Percentiles rank a stretch among this genome's conserved stretches.
phyloP scores from a whole-genome alignment of 2,797 vertebrate genomes.

The Apogon hyalosoma region DNA sequence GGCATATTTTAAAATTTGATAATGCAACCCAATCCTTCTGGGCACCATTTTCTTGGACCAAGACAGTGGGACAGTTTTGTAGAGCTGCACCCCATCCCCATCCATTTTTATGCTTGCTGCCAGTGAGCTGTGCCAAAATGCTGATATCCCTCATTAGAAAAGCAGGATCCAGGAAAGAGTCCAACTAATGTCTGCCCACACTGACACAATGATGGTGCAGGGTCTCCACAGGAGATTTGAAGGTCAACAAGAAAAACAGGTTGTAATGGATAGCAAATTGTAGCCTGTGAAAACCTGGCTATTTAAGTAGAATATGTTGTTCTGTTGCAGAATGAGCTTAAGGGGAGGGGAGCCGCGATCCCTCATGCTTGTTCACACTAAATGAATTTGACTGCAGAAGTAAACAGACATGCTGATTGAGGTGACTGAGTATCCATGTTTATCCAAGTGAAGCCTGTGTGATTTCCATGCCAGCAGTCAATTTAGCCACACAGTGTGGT shows the following conservation, averaged over 20 bases:
- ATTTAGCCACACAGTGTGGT: conserved; percentile 34
- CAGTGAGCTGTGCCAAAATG: conserved; percentile 81
- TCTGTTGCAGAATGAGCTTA: conserved; percentile 44
- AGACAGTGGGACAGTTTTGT: conserved; percentile 72
- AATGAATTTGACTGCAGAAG: conserved; percentile 64
- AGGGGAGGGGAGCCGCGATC: conserved; percentile 46
- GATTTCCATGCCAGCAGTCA: conserved; percentile 57
- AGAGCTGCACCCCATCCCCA: conserved; percentile 66
- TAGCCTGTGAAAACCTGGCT: conserved; percentile 34
- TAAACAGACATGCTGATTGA: conserved; percentile 63
- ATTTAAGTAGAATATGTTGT: conserved; percentile 56
- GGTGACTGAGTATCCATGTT: conserved; percentile 58
- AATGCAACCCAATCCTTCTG: conserved; percentile 77
- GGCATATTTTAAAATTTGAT: conserved; percentile 80
- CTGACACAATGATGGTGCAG: conserved; percentile 64
- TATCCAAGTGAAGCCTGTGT: conserved; percentile 59
- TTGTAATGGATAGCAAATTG: conserved; percentile 62
- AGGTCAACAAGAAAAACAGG: conserved; percentile 77
- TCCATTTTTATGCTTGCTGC: conserved; percentile 77
- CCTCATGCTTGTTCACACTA: conserved; percentile 70
- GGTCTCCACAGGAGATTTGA: conserved; percentile 72
- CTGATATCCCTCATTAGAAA: conserved; percentile 84
- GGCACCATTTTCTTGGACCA: conserved; percentile 74
- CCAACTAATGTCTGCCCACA: conserved; percentile 74
- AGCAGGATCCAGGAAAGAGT: conserved; percentile 79